phyloP scores from a whole-genome alignment of 2,113 vertebrate genomes.

The Tupaia chinensis region DNA sequence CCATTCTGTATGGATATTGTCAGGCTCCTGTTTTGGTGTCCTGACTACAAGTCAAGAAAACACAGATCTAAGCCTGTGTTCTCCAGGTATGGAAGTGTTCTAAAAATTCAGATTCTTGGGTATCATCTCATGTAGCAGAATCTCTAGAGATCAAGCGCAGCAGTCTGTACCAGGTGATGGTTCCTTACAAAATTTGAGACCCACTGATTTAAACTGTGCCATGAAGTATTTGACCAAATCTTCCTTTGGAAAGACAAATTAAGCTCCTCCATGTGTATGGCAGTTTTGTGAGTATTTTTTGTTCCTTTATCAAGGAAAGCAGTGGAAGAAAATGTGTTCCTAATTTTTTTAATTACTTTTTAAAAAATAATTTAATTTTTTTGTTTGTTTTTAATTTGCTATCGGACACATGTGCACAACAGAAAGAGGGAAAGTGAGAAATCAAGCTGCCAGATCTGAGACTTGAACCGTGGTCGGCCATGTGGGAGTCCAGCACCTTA shows the following conservation, averaged over 20 bases:
- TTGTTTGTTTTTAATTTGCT: too few species aligned
- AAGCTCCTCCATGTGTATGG: background rate
- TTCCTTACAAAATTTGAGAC: background rate
- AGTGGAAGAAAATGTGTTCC: constrained; percentile 3
- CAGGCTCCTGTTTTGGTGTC: background rate
- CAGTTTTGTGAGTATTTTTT: background rate
- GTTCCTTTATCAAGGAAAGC: background rate
- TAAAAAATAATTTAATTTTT: too few species aligned
- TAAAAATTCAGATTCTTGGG: background rate
- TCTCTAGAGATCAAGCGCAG: background rate
- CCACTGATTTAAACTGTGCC: background rate
- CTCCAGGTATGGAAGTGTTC: background rate
- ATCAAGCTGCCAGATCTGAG: too few species aligned
- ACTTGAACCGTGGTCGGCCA: too few species aligned
- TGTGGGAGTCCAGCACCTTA: too few species aligned
- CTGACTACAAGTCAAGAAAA: background rate
- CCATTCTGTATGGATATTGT: background rate
- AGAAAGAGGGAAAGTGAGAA: too few species aligned
- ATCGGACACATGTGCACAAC: too few species aligned
- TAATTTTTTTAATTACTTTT: background rate
- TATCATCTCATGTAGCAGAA: background rate
- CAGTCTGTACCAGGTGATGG: background rate
- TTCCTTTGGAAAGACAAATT: background rate
- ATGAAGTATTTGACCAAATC: background rate
- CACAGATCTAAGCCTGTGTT: background rate